phyloP scores from a whole-genome alignment of 2,888 invertebrate species.

The Rhagonycha lutea region DNA sequence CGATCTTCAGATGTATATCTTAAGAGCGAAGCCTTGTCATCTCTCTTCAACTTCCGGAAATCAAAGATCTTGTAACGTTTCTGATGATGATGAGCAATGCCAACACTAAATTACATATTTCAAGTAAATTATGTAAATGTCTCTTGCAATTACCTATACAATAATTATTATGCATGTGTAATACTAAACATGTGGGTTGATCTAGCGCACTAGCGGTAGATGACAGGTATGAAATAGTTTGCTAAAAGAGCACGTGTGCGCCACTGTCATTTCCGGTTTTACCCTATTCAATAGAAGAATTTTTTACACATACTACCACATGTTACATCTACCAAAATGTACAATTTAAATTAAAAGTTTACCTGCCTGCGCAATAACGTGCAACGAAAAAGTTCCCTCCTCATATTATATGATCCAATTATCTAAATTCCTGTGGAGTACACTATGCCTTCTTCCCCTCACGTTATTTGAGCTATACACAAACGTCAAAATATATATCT shows the following conservation, averaged over 20 bases:
- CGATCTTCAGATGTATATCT: not conserved
- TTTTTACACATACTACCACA: slow-evolving; percentile 23
- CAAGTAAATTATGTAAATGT: not conserved
- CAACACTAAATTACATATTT: not conserved
- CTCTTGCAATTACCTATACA: not conserved
- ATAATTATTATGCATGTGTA: not conserved
- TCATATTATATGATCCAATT: not conserved
- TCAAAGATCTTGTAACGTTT: not conserved
- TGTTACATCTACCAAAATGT: slow-evolving; percentile 3
- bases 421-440: not conserved
- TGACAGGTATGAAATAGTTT: slow-evolving; percentile 47
- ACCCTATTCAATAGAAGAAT: slow-evolving; percentile 27
- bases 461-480: not conserved
- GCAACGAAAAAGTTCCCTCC: not conserved
- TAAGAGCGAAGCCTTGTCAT: not conserved
- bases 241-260: slow-evolving; percentile 47
- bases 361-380: not conserved
- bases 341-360: slow-evolving; percentile 14
- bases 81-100: not conserved
- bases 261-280: slow-evolving; percentile 41
- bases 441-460: not conserved
- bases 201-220: slow-evolving; percentile 40
- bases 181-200: slow-evolving; percentile 23
- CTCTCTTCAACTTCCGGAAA: not conserved
- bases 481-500: not conserved